Evolutionary conservation across 2,888 invertebrate species (phyloP).

Genomic region (Helleia helle): DNA sequence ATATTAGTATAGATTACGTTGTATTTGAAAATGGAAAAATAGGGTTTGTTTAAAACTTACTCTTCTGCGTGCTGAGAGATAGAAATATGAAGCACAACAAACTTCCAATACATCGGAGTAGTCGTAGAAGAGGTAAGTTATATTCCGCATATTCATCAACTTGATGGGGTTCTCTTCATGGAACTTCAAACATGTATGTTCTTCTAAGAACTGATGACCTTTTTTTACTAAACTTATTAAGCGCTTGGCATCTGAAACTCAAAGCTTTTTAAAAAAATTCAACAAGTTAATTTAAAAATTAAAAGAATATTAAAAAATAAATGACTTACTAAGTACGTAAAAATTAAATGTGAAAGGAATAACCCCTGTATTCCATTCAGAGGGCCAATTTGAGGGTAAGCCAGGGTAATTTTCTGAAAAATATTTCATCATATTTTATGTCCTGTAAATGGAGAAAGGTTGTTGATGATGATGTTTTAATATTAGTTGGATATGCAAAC

Average conservation of each 20-base stretch:
- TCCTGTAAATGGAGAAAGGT: too few relatives aligned
- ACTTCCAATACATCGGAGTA: conserved; percentile 49
- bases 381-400: conserved; percentile 35
- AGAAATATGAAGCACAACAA: conserved; percentile 40
- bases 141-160: conserved; percentile 24
- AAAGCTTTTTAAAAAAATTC: too few relatives aligned
- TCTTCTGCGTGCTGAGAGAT: conserved; percentile 30
- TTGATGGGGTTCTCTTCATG: conserved; percentile 32
- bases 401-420: neutral
- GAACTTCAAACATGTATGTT: conserved; percentile 42
- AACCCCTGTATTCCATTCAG: conserved; percentile 35
- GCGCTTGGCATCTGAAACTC: conserved; percentile 34
- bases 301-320: too few relatives aligned
- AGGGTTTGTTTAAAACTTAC: too few relatives aligned
- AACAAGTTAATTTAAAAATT: too few relatives aligned
- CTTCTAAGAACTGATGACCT: conserved; percentile 36
- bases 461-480: too few relatives aligned
- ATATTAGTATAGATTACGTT: too few relatives aligned
- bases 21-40: too few relatives aligned
- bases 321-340: conserved; percentile 39
- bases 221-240: conserved; percentile 35
- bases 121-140: conserved; percentile 43
- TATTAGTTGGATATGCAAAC: too few relatives aligned
- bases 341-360: conserved; percentile 46
- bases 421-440: too few relatives aligned